Evolutionary conservation across 92 coral and sea anemone species (phyloP).

Genomic region (Desmophyllum pertusum): DNA sequence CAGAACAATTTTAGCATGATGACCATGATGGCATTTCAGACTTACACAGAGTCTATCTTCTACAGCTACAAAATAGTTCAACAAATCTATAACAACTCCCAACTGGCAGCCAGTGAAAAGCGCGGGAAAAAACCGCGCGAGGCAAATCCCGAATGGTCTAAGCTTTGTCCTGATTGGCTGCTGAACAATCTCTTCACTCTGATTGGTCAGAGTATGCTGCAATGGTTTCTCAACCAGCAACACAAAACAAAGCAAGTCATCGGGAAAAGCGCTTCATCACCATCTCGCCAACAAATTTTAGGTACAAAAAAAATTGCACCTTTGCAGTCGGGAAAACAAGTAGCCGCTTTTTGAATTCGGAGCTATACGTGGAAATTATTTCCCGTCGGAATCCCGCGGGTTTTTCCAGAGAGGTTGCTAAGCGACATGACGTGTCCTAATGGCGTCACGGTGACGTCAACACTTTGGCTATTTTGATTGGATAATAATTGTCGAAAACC

Average conservation of each 20-base stretch:
- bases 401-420: neutral
- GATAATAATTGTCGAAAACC: neutral
- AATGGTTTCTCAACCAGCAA: no score
- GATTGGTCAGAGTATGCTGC: neutral
- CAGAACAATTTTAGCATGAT: neutral
- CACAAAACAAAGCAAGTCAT: no score
- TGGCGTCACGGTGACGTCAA: neutral
- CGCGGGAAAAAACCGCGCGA: neutral
- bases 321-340: neutral
- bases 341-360: neutral
- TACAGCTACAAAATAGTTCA: neutral
- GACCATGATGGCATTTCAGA: neutral
- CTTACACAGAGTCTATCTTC: neutral
- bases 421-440: neutral
- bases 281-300: neutral
- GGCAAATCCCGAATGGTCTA: neutral
- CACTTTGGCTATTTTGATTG: neutral
- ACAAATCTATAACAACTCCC: no score
- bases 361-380: neutral
- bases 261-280: neutral
- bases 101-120: neutral
- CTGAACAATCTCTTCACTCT: neutral
- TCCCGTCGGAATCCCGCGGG: neutral
- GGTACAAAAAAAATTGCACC: neutral
- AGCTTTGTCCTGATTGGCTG: neutral